phyloP scores from a whole-genome alignment of 1,140 invertebrate genomes.

The Lordiphosa clarofinis region DNA sequence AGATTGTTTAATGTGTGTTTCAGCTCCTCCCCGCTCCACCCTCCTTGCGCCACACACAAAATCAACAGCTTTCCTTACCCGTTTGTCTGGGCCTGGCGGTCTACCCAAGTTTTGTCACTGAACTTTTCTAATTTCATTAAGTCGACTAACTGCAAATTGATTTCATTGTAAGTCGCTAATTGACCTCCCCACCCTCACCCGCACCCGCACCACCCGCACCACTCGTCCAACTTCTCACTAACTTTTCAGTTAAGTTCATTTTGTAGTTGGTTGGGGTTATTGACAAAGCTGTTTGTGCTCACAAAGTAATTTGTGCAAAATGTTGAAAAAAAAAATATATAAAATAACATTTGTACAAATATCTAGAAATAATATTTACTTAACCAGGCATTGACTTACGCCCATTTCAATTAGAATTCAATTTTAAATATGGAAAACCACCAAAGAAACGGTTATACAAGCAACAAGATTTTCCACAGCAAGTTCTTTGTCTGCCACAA shows the following conservation, averaged over 20 bases:
- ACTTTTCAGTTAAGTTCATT: constrained; percentile 12
- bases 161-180: constrained; percentile 55
- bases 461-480: no score
- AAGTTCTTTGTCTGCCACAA: no score
- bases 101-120: constrained; percentile 41
- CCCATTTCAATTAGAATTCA: no score
- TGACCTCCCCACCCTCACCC: not conserved
- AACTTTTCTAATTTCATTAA: constrained; percentile 56
- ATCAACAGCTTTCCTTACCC: constrained; percentile 6
- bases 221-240: not conserved
- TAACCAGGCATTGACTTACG: no score
- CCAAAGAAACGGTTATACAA: no score
- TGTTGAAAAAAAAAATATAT: no score
- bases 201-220: not conserved
- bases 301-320: not conserved
- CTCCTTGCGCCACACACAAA: no score
- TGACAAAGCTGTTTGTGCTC: not conserved
- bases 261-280: constrained; percentile 11
- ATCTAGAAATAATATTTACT: no score
- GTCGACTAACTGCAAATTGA: constrained; percentile 52
- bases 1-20: no score
- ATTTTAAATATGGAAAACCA: no score
- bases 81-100: constrained; percentile 1
- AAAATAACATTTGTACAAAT: constrained; percentile 10
- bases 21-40: no score